A percentile compares a stretch with the other conserved stretches of the same genome.
phyloP scores from a whole-genome alignment of 2,113 vertebrate genomes.

The Theristicus caerulescens region DNA sequence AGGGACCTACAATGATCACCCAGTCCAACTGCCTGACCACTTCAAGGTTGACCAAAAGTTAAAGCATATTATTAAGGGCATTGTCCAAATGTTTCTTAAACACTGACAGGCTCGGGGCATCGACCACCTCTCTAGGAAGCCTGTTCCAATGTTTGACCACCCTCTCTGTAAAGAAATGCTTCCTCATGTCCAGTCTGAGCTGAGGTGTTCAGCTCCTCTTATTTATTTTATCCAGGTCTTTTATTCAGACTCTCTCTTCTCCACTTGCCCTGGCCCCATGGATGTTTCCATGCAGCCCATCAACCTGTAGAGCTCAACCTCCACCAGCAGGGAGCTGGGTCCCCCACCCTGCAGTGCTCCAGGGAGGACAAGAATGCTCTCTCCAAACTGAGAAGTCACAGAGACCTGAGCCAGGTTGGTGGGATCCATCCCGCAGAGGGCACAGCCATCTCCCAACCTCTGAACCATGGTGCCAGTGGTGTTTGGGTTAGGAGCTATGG shows the following conservation, averaged over 20 bases:
- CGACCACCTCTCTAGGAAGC: not conserved
- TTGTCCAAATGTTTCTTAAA: not conserved
- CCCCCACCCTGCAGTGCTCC: not conserved
- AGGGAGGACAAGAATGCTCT: no score
- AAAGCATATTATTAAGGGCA: not conserved
- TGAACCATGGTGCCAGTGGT: accelerated
- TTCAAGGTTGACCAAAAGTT: not conserved
- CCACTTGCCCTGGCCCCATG: not conserved
- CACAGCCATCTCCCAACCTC: not conserved
- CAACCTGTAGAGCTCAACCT: not conserved
- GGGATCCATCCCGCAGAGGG: not conserved
- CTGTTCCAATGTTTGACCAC: not conserved
- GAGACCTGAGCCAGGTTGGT: not conserved
- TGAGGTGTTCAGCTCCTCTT: not conserved
- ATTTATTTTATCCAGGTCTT: not conserved
- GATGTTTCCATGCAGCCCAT: not conserved
- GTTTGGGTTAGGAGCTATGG: not conserved
- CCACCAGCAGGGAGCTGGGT: not conserved
- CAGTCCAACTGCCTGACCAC: not conserved
- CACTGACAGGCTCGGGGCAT: not conserved
- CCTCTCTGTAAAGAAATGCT: not conserved
- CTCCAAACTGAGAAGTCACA: not conserved
- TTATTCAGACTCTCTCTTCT: not conserved
- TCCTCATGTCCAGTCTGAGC: not conserved
- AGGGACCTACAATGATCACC: not conserved